Conservation (phyloP, 2,797 vertebrate species). For the Chiroxiphia lanceolata region DNA sequence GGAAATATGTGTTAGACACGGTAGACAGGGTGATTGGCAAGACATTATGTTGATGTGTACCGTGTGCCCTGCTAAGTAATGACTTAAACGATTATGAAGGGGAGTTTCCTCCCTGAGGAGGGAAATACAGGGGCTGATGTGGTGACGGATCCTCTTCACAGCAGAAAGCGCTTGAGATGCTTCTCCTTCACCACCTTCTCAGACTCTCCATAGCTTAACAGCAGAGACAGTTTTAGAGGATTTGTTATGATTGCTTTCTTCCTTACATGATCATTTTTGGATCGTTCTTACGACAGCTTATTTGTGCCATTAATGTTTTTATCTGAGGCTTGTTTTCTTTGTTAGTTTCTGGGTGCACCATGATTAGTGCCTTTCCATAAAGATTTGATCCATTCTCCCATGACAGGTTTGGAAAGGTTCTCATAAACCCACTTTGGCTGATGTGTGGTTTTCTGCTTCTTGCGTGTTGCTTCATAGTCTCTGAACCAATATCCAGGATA, state of each 20-base stretch:
- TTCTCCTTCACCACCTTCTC: background rate
- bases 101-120: background rate
- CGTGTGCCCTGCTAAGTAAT: background rate
- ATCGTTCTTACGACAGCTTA: background rate
- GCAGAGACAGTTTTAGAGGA: background rate
- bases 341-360: background rate
- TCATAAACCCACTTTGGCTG: background rate
- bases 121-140: fast-evolving
- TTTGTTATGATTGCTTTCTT: background rate
- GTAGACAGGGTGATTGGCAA: background rate
- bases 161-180: background rate
- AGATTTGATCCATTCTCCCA: background rate
- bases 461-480: fast-evolving
- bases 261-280: background rate
- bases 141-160: background rate
- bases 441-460: background rate
- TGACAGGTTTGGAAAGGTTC: background rate
- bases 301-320: background rate
- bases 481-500: background rate
- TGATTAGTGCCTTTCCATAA: background rate
- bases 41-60: fast-evolving
- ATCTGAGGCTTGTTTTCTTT: background rate
- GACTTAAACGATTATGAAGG: fast-evolving
- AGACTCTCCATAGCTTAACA: background rate
- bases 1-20: background rate